Conservation (phyloP, 1,140 invertebrate species). For the Nebria ingens region DNA sequence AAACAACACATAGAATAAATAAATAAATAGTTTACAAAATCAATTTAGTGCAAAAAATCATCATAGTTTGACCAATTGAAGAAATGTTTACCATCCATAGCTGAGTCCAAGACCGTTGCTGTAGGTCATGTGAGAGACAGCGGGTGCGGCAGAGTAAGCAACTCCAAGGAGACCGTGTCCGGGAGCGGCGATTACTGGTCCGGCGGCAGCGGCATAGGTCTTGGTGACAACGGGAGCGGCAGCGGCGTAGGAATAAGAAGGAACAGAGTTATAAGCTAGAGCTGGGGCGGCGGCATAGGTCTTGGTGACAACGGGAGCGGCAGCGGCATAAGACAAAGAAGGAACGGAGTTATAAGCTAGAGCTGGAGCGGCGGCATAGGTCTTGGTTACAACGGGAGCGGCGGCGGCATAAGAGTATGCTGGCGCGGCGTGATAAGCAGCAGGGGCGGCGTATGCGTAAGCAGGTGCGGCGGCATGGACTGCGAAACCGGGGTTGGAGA, state of each 20-base stretch:
- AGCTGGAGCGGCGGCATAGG: slow-evolving; percentile 21
- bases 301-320: slow-evolving; percentile 18
- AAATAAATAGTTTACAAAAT: too few relatives aligned
- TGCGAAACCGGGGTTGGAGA: slow-evolving; percentile 49
- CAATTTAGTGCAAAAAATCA: too few relatives aligned
- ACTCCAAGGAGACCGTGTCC: slow-evolving; percentile 26
- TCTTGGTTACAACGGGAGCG: slow-evolving; percentile 11
- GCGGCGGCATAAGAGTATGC: slow-evolving; percentile 20
- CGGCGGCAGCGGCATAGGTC: slow-evolving; percentile 21
- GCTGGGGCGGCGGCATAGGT: slow-evolving; percentile 18
- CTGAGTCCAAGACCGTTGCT: slow-evolving; percentile 45
- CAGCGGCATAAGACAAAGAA: slow-evolving; percentile 21
- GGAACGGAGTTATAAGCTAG: slow-evolving; percentile 14
- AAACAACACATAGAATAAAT: too few relatives aligned
- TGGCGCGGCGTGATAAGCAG: slow-evolving; percentile 19
- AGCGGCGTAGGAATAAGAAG: slow-evolving; percentile 15
- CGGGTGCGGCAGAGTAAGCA: slow-evolving; percentile 49
- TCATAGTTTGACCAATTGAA: too few relatives aligned
- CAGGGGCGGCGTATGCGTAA: slow-evolving; percentile 19
- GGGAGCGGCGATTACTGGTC: slow-evolving; percentile 19
- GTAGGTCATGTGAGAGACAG: slow-evolving; percentile 55
- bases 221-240: slow-evolving; percentile 21
- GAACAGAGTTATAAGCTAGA: slow-evolving; percentile 19
- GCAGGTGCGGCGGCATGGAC: slow-evolving; percentile 26
- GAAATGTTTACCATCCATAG: slow-evolving; percentile 40